These are phyloP conservation scores for Lagothrix lagotricha DNA, from an alignment of 2,797 vertebrate genomes.

Conservation along the genomic window DNA sequence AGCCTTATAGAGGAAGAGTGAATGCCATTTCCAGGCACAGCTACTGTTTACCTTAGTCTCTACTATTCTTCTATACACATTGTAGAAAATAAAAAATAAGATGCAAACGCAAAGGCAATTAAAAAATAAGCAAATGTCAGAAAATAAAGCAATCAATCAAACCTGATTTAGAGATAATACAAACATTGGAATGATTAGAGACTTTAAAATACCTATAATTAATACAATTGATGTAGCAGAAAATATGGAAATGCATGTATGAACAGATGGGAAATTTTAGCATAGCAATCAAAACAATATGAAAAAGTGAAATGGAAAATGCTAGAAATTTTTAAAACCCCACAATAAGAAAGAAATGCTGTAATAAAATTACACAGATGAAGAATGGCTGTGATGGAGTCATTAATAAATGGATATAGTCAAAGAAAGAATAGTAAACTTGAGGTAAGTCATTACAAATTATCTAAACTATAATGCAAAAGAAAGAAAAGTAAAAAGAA, in stretches of 20 bases:
- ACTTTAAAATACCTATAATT: constrained; percentile 38
- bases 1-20: not conserved
- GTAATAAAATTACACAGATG: not conserved
- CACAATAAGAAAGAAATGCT: not conserved
- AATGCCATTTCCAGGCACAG: not conserved
- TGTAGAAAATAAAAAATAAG: constrained; percentile 13
- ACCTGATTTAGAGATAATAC: not conserved
- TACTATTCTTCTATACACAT: constrained; percentile 27
- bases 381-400: constrained; percentile 3
- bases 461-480: constrained; percentile 16
- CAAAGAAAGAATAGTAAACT: constrained; percentile 31
- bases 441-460: not conserved
- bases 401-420: not conserved
- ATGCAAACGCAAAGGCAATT: not conserved
- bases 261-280: not conserved
- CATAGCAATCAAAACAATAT: not conserved
- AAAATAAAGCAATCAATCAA: constrained; percentile 29
- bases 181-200: not conserved
- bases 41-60: not conserved
- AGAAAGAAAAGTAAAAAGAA: not conserved
- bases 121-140: not conserved
- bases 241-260: not conserved
- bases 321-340: not conserved
- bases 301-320: constrained; percentile 24
- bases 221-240: not conserved